These are phyloP conservation scores for Coleophora flavipennella DNA, from an alignment of 2,888 invertebrate genomes.

Conservation along the genomic window DNA sequence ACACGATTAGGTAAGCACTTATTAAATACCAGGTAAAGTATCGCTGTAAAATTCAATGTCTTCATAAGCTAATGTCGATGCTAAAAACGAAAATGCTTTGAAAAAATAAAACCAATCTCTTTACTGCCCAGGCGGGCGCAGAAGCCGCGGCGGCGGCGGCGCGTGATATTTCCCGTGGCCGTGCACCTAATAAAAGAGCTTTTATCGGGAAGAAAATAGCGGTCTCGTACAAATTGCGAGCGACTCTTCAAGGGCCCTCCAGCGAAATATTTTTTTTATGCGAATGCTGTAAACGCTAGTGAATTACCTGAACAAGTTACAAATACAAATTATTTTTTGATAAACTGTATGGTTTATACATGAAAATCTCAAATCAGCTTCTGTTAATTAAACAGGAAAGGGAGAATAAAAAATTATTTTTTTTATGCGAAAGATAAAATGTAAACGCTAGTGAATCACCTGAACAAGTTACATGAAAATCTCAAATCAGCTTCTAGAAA, in stretches of 20 bases:
- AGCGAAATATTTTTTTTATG: background rate
- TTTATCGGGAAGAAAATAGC: conserved; percentile 10
- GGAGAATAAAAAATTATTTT: background rate
- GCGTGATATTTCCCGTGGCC: conserved; percentile 4
- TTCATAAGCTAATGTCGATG: no score
- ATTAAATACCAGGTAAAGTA: no score
- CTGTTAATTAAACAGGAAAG: background rate
- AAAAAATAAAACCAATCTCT: background rate
- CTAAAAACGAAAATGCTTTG: conserved; percentile 2
- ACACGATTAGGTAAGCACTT: no score
- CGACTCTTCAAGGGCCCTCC: background rate
- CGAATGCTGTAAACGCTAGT: background rate
- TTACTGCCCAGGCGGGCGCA: background rate
- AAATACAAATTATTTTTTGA: no score
- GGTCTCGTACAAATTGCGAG: background rate
- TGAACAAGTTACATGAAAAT: background rate
- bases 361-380: background rate
- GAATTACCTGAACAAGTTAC: background rate
- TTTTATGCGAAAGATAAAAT: background rate
- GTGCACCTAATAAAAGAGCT: conserved; percentile 7
- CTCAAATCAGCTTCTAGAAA: background rate
- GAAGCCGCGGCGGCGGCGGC: background rate
- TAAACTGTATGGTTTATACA: no score
- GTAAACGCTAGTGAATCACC: background rate
- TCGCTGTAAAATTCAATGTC: no score